phyloP scores from a whole-genome alignment of 2,888 invertebrate genomes.

The Phyllotreta cruciferae region DNA sequence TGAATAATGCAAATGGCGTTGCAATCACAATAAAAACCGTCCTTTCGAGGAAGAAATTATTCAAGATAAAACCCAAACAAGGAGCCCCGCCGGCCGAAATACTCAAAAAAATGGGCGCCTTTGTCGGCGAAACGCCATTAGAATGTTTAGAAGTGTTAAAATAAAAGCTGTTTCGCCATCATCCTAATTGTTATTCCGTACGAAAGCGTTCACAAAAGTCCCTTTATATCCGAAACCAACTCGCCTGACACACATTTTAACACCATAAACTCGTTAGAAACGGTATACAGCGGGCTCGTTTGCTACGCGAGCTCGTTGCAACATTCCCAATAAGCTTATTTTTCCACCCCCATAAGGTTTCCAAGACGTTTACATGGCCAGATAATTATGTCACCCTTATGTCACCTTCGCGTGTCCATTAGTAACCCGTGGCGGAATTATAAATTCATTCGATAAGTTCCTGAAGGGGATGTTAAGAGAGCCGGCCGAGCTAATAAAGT shows the following conservation, averaged over 20 bases:
- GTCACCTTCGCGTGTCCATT: slow-evolving; percentile 9
- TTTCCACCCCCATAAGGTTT: slow-evolving; percentile 8
- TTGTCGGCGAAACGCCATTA: slow-evolving; percentile 31
- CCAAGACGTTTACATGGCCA: slow-evolving; percentile 23
- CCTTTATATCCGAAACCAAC: slow-evolving; percentile 11
- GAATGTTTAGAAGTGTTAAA: slow-evolving; percentile 28
- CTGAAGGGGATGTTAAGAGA: slow-evolving; percentile 2
- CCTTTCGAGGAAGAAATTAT: no score
- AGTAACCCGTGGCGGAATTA: slow-evolving; percentile 1
- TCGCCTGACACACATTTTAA: no score
- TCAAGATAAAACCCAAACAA: no score
- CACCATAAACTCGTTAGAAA: no score
- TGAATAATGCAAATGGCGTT: no score
- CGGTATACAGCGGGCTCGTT: no score
- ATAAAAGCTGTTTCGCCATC: slow-evolving; percentile 21
- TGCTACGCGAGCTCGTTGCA: no score
- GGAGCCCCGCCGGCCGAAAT: no score
- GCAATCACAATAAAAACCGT: no score
- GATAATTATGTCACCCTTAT: slow-evolving; percentile 24
- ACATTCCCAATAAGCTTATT: no score
- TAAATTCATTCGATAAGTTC: slow-evolving; percentile 1
- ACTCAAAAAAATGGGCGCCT: slow-evolving; percentile 16
- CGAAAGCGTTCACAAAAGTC: slow-evolving; percentile 22
- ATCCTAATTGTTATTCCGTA: slow-evolving; percentile 32
- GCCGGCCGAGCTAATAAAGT: background rate